Conservation (phyloP, 2,797 vertebrate species). For the Phalloptychus januarius region DNA sequence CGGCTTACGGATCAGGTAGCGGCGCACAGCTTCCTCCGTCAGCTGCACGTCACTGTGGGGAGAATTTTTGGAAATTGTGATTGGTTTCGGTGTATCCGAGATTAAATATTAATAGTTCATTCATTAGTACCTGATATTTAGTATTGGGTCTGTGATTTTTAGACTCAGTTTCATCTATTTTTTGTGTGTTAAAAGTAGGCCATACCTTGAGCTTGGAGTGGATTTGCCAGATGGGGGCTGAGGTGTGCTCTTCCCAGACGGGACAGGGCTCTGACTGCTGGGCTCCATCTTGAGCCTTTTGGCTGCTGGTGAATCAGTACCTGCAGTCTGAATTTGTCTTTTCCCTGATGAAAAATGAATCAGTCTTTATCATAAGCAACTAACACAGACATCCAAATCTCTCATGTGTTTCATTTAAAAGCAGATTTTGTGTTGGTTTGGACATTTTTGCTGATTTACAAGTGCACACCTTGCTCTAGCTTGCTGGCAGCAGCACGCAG, state of each 20-base stretch:
- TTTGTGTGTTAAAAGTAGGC: not conserved
- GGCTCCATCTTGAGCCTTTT: constrained; percentile 89
- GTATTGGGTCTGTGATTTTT: not conserved
- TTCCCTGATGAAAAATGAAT: constrained; percentile 73
- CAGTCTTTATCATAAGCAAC: not conserved
- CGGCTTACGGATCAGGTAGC: constrained; percentile 92
- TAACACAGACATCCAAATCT: not conserved
- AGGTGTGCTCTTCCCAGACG: constrained; percentile 89
- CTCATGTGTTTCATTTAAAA: not conserved
- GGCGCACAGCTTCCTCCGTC: constrained; percentile 90
- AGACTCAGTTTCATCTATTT: too few relatives aligned
- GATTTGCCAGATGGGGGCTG: constrained; percentile 91
- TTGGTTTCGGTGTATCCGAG: not conserved
- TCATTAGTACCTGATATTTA: not conserved
- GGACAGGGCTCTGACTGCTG: constrained; percentile 81
- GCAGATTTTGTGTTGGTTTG: not conserved
- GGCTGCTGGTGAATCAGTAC: constrained; percentile 81
- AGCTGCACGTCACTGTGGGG: constrained; percentile 88
- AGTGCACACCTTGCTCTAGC: constrained; percentile 85
- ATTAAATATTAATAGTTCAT: not conserved
- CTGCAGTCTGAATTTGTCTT: constrained; percentile 68
- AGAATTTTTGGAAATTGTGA: not conserved
- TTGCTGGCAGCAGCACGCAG: constrained; percentile 89
- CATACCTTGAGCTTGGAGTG: constrained; percentile 88
- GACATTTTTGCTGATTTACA: not conserved